Base-by-base conservation (phyloP, 35 echinoderm and acorn worm genomes). In the Ophioderma brevispina region DNA sequence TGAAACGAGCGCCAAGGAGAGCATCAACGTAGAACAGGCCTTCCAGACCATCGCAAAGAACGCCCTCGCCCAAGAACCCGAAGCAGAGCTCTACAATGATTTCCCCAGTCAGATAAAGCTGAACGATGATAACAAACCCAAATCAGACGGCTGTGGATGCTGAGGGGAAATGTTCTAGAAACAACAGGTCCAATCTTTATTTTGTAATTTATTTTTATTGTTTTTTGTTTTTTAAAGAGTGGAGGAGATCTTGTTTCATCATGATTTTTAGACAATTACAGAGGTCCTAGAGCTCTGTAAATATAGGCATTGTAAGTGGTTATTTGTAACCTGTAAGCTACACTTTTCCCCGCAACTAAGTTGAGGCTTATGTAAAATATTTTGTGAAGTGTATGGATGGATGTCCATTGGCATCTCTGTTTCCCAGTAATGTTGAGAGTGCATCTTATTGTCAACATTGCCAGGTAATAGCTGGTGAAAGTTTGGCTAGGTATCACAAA, bases 1-100 rank as follows among this genome's bases (percentile, higher is more conserved):
- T 91, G 97, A 99, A 88, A 99, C 97, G 17, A 99, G 97, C 78
- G 97, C 97, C 36, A 99, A 99, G 56, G 97, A 99, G 50, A 95
- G 91, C 83, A 99, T 99, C 88, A 95, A 99, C 46, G 97, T 99
- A 31, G 97, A 99, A 76, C 97, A 99, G 90, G 97, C 97, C 88
- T 99, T 99, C 94, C 97, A 99, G 84, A 99, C 93, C 13, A 99
- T 99, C 42, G 97, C 97, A 82, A 99, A 99, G 94, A 99, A 99
- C 40, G 97, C 97, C 88, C 97, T 99, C 35, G 91, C 93, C 21
- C 97, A 99, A 85, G 97, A 99, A 86, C 93, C 97, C 21, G 97
- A 99, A 38, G 87, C 88, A 42, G 90, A 92, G 40, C 81, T 95
- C 76, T 99, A 99, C 91, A 86, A 99, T 59, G 91, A 94, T 79